Percentiles rank a stretch among this genome's conserved stretches.
Evolutionary conservation across 2,888 invertebrate genomes (phyloP).

Genomic region (Physocephala rufipes): DNA sequence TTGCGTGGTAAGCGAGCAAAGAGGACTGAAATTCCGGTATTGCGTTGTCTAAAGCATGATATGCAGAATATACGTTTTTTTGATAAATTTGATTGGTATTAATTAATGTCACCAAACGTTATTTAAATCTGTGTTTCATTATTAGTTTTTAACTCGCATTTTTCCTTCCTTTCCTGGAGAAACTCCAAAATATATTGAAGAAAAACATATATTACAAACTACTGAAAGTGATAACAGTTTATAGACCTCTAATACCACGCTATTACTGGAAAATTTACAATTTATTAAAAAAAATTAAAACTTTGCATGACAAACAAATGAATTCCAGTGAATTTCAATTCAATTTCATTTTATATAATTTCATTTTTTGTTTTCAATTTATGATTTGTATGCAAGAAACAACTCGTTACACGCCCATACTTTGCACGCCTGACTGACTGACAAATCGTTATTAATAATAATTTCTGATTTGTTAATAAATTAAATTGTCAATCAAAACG

Average conservation of each 20-base stretch:
- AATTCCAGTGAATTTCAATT: conserved; percentile 8
- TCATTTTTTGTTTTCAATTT: background rate
- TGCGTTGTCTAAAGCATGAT: too few relatives aligned
- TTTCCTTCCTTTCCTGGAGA: too few relatives aligned
- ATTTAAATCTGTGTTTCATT: too few relatives aligned
- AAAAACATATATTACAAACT: too few relatives aligned
- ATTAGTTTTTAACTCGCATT: too few relatives aligned
- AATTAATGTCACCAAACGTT: too few relatives aligned
- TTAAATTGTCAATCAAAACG: background rate
- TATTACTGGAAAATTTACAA: background rate
- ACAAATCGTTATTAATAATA: conserved; percentile 9
- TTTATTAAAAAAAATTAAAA: background rate
- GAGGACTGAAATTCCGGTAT: too few relatives aligned
- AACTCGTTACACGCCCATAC: conserved; percentile 3
- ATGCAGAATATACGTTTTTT: too few relatives aligned
- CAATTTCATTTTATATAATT: background rate
- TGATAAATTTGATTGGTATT: too few relatives aligned
- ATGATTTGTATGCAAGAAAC: background rate
- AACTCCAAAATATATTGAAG: too few relatives aligned
- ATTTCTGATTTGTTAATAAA: conserved; percentile 21
- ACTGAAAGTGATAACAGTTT: background rate
- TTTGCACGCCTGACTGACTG: background rate
- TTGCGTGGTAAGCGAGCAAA: too few relatives aligned
- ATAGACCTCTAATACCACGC: background rate
- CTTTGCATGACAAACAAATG: background rate